Conservation (phyloP, 1,140 invertebrate genomes). For the Andricus grossulariae region DNA sequence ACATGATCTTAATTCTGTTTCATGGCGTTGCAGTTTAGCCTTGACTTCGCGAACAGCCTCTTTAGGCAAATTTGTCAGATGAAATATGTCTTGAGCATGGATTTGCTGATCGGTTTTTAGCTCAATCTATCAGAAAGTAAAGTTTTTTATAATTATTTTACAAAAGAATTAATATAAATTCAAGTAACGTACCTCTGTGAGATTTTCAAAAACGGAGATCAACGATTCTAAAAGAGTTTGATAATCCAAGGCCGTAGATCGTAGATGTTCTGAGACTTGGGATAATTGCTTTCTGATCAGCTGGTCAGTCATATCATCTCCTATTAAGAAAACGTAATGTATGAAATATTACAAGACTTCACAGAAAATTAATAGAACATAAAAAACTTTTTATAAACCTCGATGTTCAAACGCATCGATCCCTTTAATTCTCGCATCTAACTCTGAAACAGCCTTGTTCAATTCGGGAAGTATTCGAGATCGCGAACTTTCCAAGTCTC, state of each 20-base stretch:
- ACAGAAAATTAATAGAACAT: constrained; percentile 32
- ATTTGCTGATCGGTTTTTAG: constrained; percentile 57
- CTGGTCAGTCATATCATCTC: constrained; percentile 65
- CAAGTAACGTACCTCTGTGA: constrained; percentile 78
- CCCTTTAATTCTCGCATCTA: constrained; percentile 83
- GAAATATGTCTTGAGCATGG: constrained; percentile 31
- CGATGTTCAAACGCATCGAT: constrained; percentile 76
- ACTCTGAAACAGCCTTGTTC: constrained; percentile 82
- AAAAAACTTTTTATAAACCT: constrained; percentile 57
- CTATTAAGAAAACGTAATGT: constrained; percentile 42
- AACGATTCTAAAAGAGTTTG: constrained; percentile 84
- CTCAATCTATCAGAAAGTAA: constrained; percentile 59
- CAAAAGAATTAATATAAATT: background rate
- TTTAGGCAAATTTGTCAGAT: constrained; percentile 37
- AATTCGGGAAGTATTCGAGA: constrained; percentile 79
- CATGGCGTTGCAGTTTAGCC: constrained; percentile 77
- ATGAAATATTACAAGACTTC: background rate
- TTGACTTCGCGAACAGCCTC: constrained; percentile 57
- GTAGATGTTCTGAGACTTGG: constrained; percentile 82
- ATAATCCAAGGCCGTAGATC: constrained; percentile 84
- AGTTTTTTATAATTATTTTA: constrained; percentile 34
- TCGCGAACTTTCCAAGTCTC: constrained; percentile 80
- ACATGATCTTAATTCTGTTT: constrained; percentile 78
- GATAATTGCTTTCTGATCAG: constrained; percentile 79
- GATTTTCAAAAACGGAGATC: constrained; percentile 82